A percentile compares a stretch with the other conserved stretches of the same genome.
phyloP scores from a whole-genome alignment of 2,888 invertebrate species.

The Mythimna loreyi region DNA sequence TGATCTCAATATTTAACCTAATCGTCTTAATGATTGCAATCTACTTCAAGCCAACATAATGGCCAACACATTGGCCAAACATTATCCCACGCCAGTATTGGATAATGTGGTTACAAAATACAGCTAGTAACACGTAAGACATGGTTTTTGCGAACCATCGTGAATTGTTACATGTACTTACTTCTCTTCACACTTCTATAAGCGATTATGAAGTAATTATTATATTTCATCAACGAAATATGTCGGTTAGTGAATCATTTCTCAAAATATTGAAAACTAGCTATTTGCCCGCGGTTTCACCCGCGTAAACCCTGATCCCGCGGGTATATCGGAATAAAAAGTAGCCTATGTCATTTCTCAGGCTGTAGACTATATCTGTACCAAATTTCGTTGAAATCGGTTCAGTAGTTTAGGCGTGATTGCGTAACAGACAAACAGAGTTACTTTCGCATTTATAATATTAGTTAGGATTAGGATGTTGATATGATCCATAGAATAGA shows the following conservation, averaged over 20 bases:
- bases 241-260: background rate
- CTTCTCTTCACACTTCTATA: constrained; percentile 11
- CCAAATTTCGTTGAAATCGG: no score
- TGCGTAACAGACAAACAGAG: no score
- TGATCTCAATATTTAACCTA: background rate
- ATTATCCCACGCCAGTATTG: constrained; percentile 44
- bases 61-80: constrained; percentile 29
- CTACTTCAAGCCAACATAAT: constrained; percentile 3
- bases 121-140: constrained; percentile 20
- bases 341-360: no score
- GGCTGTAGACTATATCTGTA: no score
- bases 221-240: background rate
- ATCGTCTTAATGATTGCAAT: background rate
- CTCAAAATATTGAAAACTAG: no score
- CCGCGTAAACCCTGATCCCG: no score
- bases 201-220: background rate
- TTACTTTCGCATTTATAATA: no score
- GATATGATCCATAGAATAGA: no score
- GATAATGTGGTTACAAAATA: constrained; percentile 50
- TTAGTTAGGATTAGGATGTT: no score
- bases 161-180: constrained; percentile 11
- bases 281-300: no score
- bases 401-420: no score
- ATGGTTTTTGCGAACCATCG: constrained; percentile 32
- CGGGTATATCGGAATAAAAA: no score